These are phyloP conservation scores for Antheraea assamensis DNA, from an alignment of 2,888 invertebrate genomes.

Conservation along the genomic window DNA sequence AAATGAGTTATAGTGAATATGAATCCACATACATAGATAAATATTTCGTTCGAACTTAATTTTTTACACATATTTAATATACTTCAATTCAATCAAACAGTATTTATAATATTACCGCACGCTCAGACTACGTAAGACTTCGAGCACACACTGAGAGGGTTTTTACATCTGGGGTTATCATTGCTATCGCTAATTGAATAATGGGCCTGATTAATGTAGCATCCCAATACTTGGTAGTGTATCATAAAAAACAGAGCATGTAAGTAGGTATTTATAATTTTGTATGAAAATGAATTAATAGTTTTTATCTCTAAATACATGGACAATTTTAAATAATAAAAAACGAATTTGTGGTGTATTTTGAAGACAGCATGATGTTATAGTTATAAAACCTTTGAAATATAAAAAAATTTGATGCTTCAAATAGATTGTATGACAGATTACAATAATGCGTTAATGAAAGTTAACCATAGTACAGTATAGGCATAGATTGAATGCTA, in stretches of 20 bases:
- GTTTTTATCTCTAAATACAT: no score
- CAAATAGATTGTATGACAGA: no score
- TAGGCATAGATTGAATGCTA: no score
- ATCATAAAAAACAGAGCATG: not conserved
- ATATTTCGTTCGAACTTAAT: slow-evolving; percentile 26
- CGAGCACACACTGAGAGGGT: not conserved
- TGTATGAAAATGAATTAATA: not conserved
- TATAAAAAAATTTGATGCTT: no score
- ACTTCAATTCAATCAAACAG: not conserved
- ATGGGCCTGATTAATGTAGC: not conserved
- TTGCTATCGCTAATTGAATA: slow-evolving; percentile 9
- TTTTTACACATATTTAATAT: slow-evolving; percentile 18
- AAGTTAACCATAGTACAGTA: no score
- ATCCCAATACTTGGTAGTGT: not conserved
- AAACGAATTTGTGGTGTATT: no score
- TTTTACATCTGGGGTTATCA: slow-evolving; percentile 9
- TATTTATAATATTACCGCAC: not conserved
- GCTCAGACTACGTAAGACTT: not conserved
- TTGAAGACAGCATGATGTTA: no score
- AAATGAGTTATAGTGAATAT: slow-evolving; percentile 30
- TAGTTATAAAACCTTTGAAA: no score
- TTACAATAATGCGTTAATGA: no score
- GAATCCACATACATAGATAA: slow-evolving; percentile 31
- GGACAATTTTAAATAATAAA: no score
- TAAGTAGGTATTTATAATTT: not conserved